Percentiles rank a stretch among this genome's conserved stretches.
These are phyloP conservation scores for Nothoprocta pentlandii DNA, from an alignment of 2,113 vertebrate species.

Conservation along the genomic window DNA sequence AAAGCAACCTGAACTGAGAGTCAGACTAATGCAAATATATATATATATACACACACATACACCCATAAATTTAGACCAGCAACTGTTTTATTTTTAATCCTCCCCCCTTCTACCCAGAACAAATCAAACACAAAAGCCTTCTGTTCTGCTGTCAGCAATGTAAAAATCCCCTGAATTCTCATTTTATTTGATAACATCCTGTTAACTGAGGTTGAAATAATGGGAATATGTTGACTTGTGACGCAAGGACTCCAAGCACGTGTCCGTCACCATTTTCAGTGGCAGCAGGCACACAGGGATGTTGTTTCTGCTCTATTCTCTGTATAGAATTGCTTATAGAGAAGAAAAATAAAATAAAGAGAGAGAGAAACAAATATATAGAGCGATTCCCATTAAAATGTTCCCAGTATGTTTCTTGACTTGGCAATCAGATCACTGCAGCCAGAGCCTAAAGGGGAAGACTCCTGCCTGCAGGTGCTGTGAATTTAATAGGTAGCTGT, in stretches of 20 bases:
- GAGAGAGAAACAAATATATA: neutral
- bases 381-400: neutral
- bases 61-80: accelerated
- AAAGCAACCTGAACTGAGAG: neutral
- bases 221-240: neutral
- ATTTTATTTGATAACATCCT: neutral
- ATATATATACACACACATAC: too few species aligned
- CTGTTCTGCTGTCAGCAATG: neutral
- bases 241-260: neutral
- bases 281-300: neutral
- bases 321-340: neutral
- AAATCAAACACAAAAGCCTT: constrained; percentile 44
- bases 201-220: neutral
- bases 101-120: neutral
- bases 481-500: neutral
- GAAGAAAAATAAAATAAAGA: neutral
- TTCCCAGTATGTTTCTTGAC: neutral
- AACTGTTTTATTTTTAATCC: neutral
- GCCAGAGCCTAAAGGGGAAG: neutral
- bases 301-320: neutral
- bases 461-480: neutral
- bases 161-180: constrained; percentile 17
- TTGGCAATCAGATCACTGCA: neutral
- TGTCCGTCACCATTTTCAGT: neutral
- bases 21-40: neutral